Conservation (phyloP, 2,113 vertebrate species). For the Cephalopholis sonnerati region DNA sequence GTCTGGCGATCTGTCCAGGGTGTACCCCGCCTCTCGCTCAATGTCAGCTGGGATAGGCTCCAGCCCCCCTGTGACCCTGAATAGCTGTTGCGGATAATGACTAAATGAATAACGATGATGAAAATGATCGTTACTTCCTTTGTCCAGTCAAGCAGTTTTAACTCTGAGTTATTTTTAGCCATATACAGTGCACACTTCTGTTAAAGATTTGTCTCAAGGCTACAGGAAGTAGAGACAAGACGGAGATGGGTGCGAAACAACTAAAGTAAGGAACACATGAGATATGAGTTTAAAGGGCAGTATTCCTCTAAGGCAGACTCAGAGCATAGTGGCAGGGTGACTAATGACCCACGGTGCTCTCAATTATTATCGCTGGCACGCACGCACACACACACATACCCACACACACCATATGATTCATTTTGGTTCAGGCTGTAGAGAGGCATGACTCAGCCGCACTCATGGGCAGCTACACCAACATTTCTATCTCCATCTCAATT, state of each 20-base stretch:
- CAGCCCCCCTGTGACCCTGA: no score
- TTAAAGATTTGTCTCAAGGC: not conserved
- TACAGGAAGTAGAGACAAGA: not conserved
- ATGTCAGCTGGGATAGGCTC: no score
- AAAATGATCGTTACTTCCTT: not conserved
- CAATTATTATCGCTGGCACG: constrained; percentile 66
- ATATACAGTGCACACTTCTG: not conserved
- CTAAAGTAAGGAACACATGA: constrained; percentile 28
- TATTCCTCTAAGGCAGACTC: constrained; percentile 53
- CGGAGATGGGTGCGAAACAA: not conserved
- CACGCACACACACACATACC: constrained; percentile 25
- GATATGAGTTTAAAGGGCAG: constrained; percentile 60
- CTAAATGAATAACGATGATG: not conserved
- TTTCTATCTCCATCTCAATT: constrained; percentile 72
- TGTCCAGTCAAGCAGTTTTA: not conserved
- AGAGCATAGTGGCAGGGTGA: constrained; percentile 59
- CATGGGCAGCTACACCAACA: constrained; percentile 39
- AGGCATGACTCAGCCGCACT: constrained; percentile 65
- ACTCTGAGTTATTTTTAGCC: not conserved
- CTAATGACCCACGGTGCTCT: constrained; percentile 71
- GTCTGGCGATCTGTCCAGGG: no score
- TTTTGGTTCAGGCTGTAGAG: constrained; percentile 45
- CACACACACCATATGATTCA: constrained; percentile 43
- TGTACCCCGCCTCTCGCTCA: no score
- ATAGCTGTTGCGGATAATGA: no score